Base-by-base conservation (phyloP, 2,888 invertebrate species). In the Pyrrhosoma nymphula region DNA sequence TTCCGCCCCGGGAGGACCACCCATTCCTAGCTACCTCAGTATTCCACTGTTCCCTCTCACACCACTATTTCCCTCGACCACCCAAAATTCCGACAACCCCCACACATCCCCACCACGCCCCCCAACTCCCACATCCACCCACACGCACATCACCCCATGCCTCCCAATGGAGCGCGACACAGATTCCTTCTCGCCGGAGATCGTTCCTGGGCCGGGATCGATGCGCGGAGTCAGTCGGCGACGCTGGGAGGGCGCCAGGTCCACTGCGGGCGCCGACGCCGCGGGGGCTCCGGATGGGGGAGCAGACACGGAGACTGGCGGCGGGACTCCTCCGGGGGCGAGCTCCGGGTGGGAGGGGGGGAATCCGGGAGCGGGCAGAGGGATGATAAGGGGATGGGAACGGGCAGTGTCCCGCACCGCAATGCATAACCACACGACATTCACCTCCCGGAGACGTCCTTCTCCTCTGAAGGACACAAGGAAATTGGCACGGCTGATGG, bases 81-180 rank as follows among this genome's bases (percentile, higher is more conserved):
- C 26, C 95, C 91, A 20, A 97, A 95, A 97, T 97, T n/a, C 96
- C 96, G 95, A 98, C 97, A 26, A n/a, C 26, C 69, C 26, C n/a
- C 47, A n/a, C 35, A 35, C 35, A 82, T 16, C 35, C 35, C 12
- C 30, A 2, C 82, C 35, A 23, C 35, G 18, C 35, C 35, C 82
- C 82, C 18, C 35, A 0, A 10, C 82, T 10, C 35, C 35, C 82
- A 8, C 14, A 16, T 35, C 26, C n/a, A 12, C 35, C 35, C 18
- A 35, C 12, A n/a, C 35, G 26, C 0, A 16, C 16, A 14, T 35
- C 82, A 16, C 4, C 35, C 98, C 98, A 88, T 98, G 96, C 20
- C 98, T 97, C 96, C 98, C 98, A 96, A 98, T 98, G 95, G 98
- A 97, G 47, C 97, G 97, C 82, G 97, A 96, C 0, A 97, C 97